Base-by-base conservation (phyloP, 2,113 vertebrate genomes). In the Oxygymnocypris stewartii region DNA sequence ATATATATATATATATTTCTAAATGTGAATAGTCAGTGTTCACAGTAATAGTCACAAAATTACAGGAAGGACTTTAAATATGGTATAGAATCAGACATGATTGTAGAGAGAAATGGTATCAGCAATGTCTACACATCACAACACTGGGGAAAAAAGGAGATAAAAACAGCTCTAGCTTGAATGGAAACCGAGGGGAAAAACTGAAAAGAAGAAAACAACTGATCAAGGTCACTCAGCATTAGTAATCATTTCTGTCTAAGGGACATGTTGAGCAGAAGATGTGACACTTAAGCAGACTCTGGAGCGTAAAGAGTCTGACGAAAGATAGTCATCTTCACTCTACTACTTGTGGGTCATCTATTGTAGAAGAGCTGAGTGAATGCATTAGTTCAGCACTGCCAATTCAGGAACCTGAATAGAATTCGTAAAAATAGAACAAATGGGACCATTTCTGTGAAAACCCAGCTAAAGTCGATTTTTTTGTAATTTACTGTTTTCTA, bases 341-440 rank as follows among this genome's bases (percentile, higher is more conserved):
- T 35, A 28, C 37, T 49, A 35, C 49, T 28, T 54, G 25, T 11
- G n/a, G 40, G 23, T 8, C 73, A 47, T 47, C 73, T 54, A 20
- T 78, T 35, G 47, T 54, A 35, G 47, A 47, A 54, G 28, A 78
- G 14, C 25, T 78, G 47, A 78, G 54, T 54, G 47, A 51, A 54
- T 28, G 13, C 25, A 78, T 78, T 16, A 54, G 35, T 78, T 78
- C 47, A 78, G 47, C 47, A 54, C 47, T 54, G 76, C n/a, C 76
- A 31, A 20, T 78, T 78, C 25, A 35, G 16, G 25, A 35, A 78
- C 76, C 9, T 42, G 71, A 74, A 51, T 31, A 78, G 6, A 13
- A 54, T 35, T 35, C 16, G 1, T 78, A 20, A 51, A 20, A 51
- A 77, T 14, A 51, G 76, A 54, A 10, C 28, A 20, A 20, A 5